Base-by-base conservation (phyloP, 2,888 invertebrate species). In the Eristalinus aeneus region DNA sequence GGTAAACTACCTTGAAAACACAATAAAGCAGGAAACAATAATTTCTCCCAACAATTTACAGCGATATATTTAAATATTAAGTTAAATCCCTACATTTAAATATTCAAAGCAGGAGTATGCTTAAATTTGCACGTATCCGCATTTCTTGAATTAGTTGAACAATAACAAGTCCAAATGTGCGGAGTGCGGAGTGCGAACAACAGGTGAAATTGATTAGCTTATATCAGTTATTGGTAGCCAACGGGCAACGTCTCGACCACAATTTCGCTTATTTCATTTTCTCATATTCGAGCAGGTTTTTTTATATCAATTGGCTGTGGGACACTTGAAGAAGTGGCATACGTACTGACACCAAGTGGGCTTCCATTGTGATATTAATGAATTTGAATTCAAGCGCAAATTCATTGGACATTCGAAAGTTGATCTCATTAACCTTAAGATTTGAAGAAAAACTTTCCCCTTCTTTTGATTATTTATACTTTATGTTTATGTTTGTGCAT, bases 81-180 rank as follows among this genome's bases (percentile, higher is more conserved):
- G 16, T 8, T n/a, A n/a, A 46, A 16, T n/a, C 9, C n/a, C n/a
- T 1, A 5, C 46, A 9, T 46, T 1, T 46, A 8, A n/a, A n/a
- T n/a, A n/a, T n/a, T n/a, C n/a, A n/a, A n/a, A n/a, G n/a, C n/a
- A n/a, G 16, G n/a, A 1, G 16, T 16, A 16, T 8, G 16, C 16
- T 16, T 8, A 46, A 46, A 8, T n/a, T 67, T 56, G 31, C 54
- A 79, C 56, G 60, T 65, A 36, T 16, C 12, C 36, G 22, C 4
- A 27, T 64, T 73, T 46, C 32, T 65, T 46, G 53, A 69, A 74
- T 78, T 68, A 53, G 64, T 63, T 39, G 22, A 74, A 36, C 58
- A 69, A 65, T 64, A 73, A 65, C 68, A 73, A 67, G 73, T 74
- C 68, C 69, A 58, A 23, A 20, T 60, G 69, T 34, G 56, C 69